Evolutionary conservation across 64 coral and sea anemone genomes (phyloP), one percentile per base, ranked within the genome.

Genomic region (Acropora yongei): DNA sequence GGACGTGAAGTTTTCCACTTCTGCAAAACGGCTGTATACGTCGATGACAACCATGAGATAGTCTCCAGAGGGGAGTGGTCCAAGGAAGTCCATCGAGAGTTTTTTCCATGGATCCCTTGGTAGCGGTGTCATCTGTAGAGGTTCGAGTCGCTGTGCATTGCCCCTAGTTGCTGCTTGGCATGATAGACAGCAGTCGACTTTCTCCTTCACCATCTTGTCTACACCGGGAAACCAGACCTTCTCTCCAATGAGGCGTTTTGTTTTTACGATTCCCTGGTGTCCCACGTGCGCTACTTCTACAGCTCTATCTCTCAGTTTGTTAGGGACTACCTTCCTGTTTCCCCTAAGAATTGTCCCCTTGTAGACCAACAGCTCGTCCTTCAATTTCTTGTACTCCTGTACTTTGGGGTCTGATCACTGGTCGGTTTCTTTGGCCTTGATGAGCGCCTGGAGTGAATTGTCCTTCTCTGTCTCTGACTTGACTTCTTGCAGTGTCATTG

Each of bases 401-500:
- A 78, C 71, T 18, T 77, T 41, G 16, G 89, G 78, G 51, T 73
- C 44, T 8, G 49, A 41, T 75, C 48, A 89, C 7, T 20, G 69
- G 83, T 75, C 50, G 6, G 74, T 89, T 73, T 89, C 87, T 5
- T 78, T 89, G 17, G 73, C 73, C 69, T 72, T 65, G 12, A 72
- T 47, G 1, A 72, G 43, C 43, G 89, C 61, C 49, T 91, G 89
- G 30, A 84, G 57, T 40, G 46, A 58, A 18, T 17, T 1, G 46
- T 91, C 79, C 84, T 9, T 55, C 51, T 55, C 9, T 9, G 51
- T 55, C 6, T 61, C 57, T 12, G 9, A 10, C 50, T 77, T 83
- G 45, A 93, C 73, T 39, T 89, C 79, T 88, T 89, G 68, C 44
- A 75, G 77, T 76, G 78, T 89, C 86, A 94, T 89, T 5, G 86